Evolutionary conservation across 1,140 invertebrate species (phyloP).

Genomic region (Tribolium castaneum): DNA sequence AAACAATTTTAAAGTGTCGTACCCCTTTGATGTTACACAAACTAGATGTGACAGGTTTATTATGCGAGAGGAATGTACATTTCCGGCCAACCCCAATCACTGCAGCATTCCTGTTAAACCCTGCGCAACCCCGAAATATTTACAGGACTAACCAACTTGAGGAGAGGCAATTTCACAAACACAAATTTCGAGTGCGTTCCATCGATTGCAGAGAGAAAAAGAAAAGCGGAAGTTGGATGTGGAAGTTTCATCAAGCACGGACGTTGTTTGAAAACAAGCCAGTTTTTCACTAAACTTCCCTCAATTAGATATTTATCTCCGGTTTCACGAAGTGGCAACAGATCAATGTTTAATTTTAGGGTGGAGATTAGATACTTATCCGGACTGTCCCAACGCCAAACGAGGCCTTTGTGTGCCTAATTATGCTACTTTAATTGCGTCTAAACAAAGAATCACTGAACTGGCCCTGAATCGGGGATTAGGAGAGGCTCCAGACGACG

Average conservation of each 20-base stretch:
- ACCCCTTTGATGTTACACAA: constrained; percentile 41
- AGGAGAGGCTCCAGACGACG: neutral
- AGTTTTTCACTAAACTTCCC: constrained; percentile 6
- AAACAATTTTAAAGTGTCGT: constrained; percentile 42
- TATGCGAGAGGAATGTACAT: constrained; percentile 41
- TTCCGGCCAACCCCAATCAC: constrained; percentile 39
- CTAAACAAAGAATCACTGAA: constrained; percentile 26
- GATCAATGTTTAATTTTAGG: constrained; percentile 36
- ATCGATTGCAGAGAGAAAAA: neutral
- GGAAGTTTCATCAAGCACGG: constrained; percentile 2
- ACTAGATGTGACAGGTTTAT: constrained; percentile 42
- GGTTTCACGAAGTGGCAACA: constrained; percentile 16
- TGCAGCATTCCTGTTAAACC: constrained; percentile 30
- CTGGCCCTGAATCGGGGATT: neutral
- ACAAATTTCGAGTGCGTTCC: no score
- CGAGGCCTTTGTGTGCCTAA: neutral
- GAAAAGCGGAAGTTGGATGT: constrained; percentile 5
- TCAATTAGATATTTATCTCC: constrained; percentile 24
- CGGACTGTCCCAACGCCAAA: constrained; percentile 5
- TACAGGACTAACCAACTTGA: constrained; percentile 14
- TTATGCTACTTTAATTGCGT: constrained; percentile 7
- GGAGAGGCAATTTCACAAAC: neutral
- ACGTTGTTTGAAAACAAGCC: constrained; percentile 12
- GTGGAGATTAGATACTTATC: constrained; percentile 28
- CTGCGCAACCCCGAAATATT: constrained; percentile 18